A percentile compares a stretch with the other conserved stretches of the same genome.
These are phyloP conservation scores for Fopius arisanus DNA, from an alignment of 1,140 invertebrate species.

Conservation along the genomic window DNA sequence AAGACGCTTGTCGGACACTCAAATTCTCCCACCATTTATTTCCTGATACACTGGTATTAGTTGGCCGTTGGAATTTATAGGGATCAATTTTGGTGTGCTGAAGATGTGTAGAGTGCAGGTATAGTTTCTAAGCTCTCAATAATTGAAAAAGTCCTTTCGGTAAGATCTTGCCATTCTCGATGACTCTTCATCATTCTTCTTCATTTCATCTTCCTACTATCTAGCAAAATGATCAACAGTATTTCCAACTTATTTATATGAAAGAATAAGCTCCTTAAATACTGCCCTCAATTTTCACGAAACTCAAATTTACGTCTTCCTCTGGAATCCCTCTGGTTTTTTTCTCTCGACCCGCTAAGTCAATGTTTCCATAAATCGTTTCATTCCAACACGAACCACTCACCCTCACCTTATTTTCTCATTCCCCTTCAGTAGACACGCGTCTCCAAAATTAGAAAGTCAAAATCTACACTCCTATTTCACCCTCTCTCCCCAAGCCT, in stretches of 20 bases:
- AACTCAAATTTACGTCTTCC: not conserved
- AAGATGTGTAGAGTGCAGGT: not conserved
- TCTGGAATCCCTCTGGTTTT: not conserved
- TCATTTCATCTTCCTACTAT: no score
- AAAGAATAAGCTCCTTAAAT: no score
- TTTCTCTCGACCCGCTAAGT: not conserved
- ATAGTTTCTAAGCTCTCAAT: not conserved
- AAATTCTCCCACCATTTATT: not conserved
- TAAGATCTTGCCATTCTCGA: no score
- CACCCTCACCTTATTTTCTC: not conserved
- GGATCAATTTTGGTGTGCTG: not conserved
- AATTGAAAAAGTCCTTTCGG: not conserved
- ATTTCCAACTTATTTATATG: no score
- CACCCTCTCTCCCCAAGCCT: not conserved
- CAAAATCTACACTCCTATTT: not conserved
- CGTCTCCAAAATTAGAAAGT: conserved; percentile 6
- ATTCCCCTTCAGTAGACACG: not conserved
- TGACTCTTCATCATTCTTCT: no score
- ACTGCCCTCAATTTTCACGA: not conserved
- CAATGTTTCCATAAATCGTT: conserved; percentile 3
- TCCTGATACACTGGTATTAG: not conserved
- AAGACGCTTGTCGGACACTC: not conserved
- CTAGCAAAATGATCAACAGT: no score
- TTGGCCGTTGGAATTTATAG: not conserved
- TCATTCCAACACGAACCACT: not conserved